Percentiles rank a stretch among this genome's conserved stretches.
These are phyloP conservation scores for Naja naja DNA, from an alignment of 2,113 vertebrate genomes.

Conservation along the genomic window DNA sequence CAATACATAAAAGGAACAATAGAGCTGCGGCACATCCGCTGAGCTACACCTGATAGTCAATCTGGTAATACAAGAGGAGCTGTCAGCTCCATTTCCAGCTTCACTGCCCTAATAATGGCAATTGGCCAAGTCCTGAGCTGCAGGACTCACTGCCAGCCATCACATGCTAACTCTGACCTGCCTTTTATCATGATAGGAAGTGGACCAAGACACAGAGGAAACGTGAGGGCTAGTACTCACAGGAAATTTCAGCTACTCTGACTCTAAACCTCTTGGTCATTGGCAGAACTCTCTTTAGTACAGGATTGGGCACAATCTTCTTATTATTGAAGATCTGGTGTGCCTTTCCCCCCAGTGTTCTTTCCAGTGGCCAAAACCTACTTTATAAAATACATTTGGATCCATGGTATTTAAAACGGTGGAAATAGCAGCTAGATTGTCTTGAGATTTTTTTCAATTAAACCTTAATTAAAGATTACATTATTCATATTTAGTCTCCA, in stretches of 20 bases:
- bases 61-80: no score
- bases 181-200: background rate
- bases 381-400: background rate
- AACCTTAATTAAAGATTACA: background rate
- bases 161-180: background rate
- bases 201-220: background rate
- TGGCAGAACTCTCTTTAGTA: background rate
- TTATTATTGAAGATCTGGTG: background rate
- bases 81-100: background rate
- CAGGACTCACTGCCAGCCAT: background rate
- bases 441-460: background rate
- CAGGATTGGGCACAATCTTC: background rate
- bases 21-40: background rate
- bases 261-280: background rate
- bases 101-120: background rate
- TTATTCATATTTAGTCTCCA: background rate
- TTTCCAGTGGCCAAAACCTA: background rate
- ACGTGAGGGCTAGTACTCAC: background rate
- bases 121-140: background rate
- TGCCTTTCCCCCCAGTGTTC: background rate
- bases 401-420: background rate
- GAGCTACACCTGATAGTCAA: no score
- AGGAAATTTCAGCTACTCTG: background rate
- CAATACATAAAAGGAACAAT: background rate
- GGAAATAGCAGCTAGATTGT: background rate